Base-by-base conservation (phyloP, 2,797 vertebrate genomes). In the Limosa lapponica region DNA sequence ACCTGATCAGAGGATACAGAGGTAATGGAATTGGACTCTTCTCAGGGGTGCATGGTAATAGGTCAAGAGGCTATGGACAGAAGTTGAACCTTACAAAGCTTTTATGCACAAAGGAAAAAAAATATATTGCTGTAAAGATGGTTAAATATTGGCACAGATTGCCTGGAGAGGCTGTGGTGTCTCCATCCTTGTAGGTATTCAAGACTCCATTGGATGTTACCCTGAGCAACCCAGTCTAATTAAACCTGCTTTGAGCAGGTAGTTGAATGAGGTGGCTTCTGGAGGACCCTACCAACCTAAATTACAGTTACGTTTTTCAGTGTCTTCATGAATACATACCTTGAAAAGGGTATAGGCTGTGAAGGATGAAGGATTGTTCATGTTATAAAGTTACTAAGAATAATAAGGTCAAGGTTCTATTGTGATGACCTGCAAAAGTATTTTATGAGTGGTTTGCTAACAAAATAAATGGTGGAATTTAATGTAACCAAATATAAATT, bases 121-220 rank as follows among this genome's bases (percentile, higher is more conserved):
- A 48, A 62, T n/a, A n/a, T n/a, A 4, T 6, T 61, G 11, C 22
- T 20, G 4, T 19, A 19, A 54, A 28, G 7, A 6, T 7, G 0
- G 23, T 79, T 57, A 83, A n/a, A 62, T 25, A 49, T 10, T 43
- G 10, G 4, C 28, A 48, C 12, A 52, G 37, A 14, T 22, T 66
- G 17, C 52, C 43, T 25, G 27, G 10, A 77, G 34, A 43, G 8
- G 11, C 10, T 79, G 24, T 9, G 5, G 11, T 62, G 57, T 43
- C 28, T 74, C 32, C 3, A 0, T 24, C 57, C 58, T 43, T 41
- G 16, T 15, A 71, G 41, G 22, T 74, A 32, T 43, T 85, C 37
- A 70, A 27, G 20, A 58, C 7, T 34, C 8, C 3, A 14, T 2
- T 39, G 46, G 10, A 23, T 39, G 32, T 37, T 44, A 49, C 39